Evolutionary conservation across 2,888 invertebrate genomes (phyloP).

Genomic region (Ornithoptera alexandrae): DNA sequence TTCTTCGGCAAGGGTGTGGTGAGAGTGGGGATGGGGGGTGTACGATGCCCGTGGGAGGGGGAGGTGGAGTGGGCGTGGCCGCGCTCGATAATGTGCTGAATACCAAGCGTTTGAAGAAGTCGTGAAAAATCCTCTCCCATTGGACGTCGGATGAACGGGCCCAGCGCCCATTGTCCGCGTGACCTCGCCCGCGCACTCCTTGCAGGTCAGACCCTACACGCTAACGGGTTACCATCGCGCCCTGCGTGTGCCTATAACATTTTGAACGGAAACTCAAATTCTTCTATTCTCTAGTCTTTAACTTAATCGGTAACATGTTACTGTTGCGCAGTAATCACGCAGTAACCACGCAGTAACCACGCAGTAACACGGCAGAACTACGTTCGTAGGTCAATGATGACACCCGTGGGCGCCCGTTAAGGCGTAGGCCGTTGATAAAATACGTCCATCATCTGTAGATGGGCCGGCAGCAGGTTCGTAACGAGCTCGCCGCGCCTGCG

Average conservation of each 20-base stretch:
- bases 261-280: neutral
- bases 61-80: constrained; percentile 41
- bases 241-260: neutral
- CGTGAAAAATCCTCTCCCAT: constrained; percentile 26
- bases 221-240: neutral
- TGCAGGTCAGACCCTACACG: too few relatives aligned
- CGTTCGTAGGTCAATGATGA: too few relatives aligned
- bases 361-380: too few relatives aligned
- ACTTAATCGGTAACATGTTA: too few relatives aligned
- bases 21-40: constrained; percentile 23
- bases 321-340: too few relatives aligned
- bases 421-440: too few relatives aligned
- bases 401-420: too few relatives aligned
- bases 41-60: constrained; percentile 13
- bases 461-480: too few relatives aligned
- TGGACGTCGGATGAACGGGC: constrained; percentile 9
- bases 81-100: constrained; percentile 42
- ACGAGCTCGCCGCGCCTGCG: too few relatives aligned
- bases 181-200: neutral
- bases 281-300: too few relatives aligned
- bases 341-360: too few relatives aligned
- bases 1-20: constrained; percentile 21
- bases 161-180: neutral
- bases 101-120: constrained; percentile 33
- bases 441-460: too few relatives aligned